A percentile compares a stretch with the other conserved stretches of the same genome.
Evolutionary conservation across 2,888 invertebrate species (phyloP).

Genomic region (Eupithecia exiguata): DNA sequence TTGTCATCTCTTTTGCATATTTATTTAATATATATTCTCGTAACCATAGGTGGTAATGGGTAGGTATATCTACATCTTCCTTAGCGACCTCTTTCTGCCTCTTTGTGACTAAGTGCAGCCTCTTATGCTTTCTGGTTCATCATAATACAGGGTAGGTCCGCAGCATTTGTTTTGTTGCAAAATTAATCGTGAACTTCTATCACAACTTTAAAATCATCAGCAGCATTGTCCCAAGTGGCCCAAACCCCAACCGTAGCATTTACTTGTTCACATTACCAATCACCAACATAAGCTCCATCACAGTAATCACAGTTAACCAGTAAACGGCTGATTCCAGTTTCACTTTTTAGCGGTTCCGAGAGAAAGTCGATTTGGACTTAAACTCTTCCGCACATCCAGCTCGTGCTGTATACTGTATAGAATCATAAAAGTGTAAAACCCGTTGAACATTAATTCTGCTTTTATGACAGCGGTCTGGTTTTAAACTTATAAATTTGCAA

Average conservation of each 20-base stretch:
- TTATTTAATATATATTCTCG: neutral
- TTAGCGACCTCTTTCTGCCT: neutral
- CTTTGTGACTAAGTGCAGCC: neutral
- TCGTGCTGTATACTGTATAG: conserved; percentile 50
- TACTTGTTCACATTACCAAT: neutral
- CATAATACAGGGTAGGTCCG: neutral
- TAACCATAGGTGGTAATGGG: no score
- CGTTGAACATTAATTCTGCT: conserved; percentile 26
- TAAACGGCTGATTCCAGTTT: conserved; percentile 73
- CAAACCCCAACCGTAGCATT: neutral
- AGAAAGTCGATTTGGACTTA: conserved; percentile 75
- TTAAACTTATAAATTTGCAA: neutral
- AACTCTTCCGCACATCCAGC: conserved; percentile 75
- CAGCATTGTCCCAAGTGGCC: neutral
- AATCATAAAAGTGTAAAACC: conserved; percentile 36
- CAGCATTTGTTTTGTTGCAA: neutral
- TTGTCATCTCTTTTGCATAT: neutral
- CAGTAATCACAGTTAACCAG: conserved; percentile 66
- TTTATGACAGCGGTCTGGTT: conserved; percentile 23
- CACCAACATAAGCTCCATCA: conserved; percentile 46
- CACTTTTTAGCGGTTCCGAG: conserved; percentile 79
- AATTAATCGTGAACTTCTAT: neutral
- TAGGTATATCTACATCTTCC: neutral
- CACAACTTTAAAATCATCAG: neutral
- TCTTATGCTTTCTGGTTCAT: neutral